Evolutionary conservation across 1,140 invertebrate species (phyloP).

Genomic region (Drosophila malerkotliana): DNA sequence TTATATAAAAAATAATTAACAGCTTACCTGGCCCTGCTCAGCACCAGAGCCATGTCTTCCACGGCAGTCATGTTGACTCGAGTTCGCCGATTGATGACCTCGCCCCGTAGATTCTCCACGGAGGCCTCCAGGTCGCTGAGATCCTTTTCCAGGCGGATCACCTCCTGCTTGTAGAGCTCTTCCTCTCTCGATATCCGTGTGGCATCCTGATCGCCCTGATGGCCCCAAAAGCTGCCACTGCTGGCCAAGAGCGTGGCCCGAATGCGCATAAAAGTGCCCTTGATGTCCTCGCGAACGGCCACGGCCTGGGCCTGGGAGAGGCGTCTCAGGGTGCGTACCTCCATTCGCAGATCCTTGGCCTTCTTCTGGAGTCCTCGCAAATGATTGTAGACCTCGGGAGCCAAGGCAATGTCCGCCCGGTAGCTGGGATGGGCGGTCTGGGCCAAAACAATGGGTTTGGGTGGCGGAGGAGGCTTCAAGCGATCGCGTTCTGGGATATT

Average conservation of each 20-base stretch:
- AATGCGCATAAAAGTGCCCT: conserved; percentile 94
- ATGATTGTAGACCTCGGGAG: conserved; percentile 94
- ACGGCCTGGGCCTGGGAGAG: conserved; percentile 96
- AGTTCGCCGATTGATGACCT: conserved; percentile 97
- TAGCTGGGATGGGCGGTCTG: conserved; percentile 84
- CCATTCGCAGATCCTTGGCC: conserved; percentile 94
- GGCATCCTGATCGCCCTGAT: conserved; percentile 84
- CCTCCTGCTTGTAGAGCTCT: conserved; percentile 95
- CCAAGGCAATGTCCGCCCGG: conserved; percentile 87
- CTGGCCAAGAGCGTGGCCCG: conserved; percentile 88
- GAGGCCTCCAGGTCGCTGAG: conserved; percentile 96
- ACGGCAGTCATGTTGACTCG: conserved; percentile 98
- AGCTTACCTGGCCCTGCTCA: conserved; percentile 91
- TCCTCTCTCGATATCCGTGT: conserved; percentile 89
- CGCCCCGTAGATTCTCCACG: conserved; percentile 96
- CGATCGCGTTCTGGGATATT: conserved; percentile 89
- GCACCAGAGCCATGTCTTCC: conserved; percentile 96
- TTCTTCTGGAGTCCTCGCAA: conserved; percentile 93
- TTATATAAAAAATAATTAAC: conserved; percentile 2
- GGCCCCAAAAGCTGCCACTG: conserved; percentile 86
- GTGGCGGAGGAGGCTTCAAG: conserved; percentile 92
- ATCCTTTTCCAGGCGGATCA: conserved; percentile 95
- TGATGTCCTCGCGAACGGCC: conserved; percentile 94
- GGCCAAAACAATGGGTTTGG: conserved; percentile 91
- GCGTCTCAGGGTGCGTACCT: conserved; percentile 93